Percentiles rank a stretch among this genome's conserved stretches.
Evolutionary conservation across 2,888 invertebrate genomes (phyloP).

Genomic region (Lithosia quadra): DNA sequence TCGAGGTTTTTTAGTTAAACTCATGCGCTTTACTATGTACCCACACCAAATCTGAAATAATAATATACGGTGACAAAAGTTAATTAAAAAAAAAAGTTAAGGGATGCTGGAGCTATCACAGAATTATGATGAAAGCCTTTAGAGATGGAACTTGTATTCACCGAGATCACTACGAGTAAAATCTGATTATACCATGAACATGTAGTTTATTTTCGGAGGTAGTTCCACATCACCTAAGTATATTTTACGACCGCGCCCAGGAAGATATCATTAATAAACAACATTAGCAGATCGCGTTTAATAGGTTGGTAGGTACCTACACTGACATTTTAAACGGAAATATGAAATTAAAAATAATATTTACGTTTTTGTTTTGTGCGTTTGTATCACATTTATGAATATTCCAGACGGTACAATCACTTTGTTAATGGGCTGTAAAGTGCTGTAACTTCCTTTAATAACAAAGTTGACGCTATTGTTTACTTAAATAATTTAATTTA

Average conservation of each 20-base stretch:
- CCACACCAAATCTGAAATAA: too few species aligned
- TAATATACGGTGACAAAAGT: too few species aligned
- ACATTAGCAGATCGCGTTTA: slow-evolving; percentile 77
- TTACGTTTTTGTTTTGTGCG: slow-evolving; percentile 60
- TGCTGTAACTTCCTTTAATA: background rate
- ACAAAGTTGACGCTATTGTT: background rate
- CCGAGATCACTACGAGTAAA: slow-evolving; percentile 36
- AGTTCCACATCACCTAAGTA: slow-evolving; percentile 62
- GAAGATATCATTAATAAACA: slow-evolving; percentile 81
- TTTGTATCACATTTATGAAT: slow-evolving; percentile 51
- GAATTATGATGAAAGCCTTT: too few species aligned
- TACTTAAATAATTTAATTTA: background rate
- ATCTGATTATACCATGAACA: slow-evolving; percentile 68
- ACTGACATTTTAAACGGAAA: slow-evolving; percentile 71
- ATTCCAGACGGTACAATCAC: slow-evolving; percentile 33
- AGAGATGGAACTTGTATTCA: slow-evolving; percentile 27
- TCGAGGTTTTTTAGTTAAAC: too few species aligned
- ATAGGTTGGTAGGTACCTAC: slow-evolving; percentile 57
- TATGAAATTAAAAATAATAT: slow-evolving; percentile 65
- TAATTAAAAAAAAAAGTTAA: too few species aligned
- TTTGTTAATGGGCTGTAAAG: slow-evolving; percentile 30
- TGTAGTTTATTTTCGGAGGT: slow-evolving; percentile 76
- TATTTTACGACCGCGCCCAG: slow-evolving; percentile 71
- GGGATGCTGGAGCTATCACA: too few species aligned
- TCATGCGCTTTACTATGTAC: too few species aligned